Percentiles rank a stretch among this genome's conserved stretches.
Evolutionary conservation across 2,113 vertebrate genomes (phyloP).

Genomic region (Malurus alboscapulatus): DNA sequence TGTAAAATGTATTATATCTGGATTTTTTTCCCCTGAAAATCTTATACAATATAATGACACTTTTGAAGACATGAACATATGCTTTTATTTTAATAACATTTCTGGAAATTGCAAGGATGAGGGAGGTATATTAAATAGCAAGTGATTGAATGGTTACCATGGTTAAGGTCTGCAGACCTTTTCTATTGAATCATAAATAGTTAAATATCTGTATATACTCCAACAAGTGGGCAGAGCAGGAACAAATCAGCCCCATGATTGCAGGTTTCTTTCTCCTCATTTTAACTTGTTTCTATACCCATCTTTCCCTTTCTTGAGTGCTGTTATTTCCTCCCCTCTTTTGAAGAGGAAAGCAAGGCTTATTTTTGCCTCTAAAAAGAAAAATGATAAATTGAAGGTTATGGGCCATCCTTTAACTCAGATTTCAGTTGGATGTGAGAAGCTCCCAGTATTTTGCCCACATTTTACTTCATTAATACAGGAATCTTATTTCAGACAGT

Average conservation of each 20-base stretch:
- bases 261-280: not conserved
- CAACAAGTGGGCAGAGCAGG: not conserved
- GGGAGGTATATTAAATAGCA: not conserved
- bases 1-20: not conserved
- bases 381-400: not conserved
- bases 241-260: not conserved
- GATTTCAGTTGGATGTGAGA: not conserved
- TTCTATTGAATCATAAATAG: not conserved
- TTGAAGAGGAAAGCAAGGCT: not conserved
- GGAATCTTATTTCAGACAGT: not conserved
- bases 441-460: not conserved
- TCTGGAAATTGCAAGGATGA: not conserved
- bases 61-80: not conserved
- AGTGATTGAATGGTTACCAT: not conserved
- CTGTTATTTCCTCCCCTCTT: not conserved
- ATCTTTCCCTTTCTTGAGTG: not conserved
- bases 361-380: not conserved
- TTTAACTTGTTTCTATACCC: not conserved
- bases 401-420: not conserved
- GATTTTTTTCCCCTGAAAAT: not conserved
- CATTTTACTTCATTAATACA: not conserved
- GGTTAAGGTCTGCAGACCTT: not conserved
- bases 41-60: not conserved
- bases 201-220: not conserved
- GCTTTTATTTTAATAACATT: not conserved